Evolutionary conservation across 1,140 invertebrate species (phyloP).

Genomic region (Mya arenaria): DNA sequence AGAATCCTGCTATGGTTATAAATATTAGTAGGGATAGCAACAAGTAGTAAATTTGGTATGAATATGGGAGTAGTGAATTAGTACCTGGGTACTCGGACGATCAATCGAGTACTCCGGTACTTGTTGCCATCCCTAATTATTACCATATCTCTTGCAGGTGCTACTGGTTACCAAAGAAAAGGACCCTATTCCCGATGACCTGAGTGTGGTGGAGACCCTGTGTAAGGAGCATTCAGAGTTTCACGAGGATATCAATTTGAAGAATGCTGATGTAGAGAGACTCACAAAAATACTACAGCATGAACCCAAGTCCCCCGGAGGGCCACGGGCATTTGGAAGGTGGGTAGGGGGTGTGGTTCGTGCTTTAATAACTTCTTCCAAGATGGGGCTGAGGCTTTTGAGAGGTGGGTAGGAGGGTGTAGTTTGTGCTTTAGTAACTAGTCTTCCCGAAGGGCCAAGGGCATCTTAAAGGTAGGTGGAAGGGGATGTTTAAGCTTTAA

Average conservation of each 20-base stretch:
- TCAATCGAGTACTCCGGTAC: too few relatives aligned
- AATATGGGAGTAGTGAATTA: too few relatives aligned
- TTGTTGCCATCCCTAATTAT: too few relatives aligned
- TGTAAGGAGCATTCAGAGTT: slow-evolving; percentile 80
- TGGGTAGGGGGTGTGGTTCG: slow-evolving; percentile 40
- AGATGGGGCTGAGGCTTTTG: neutral
- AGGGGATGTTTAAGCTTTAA: too few relatives aligned
- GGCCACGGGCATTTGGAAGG: slow-evolving; percentile 69
- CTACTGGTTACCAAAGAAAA: slow-evolving; percentile 92
- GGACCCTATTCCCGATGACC: slow-evolving; percentile 90
- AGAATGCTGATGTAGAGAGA: slow-evolving; percentile 78
- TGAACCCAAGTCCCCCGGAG: slow-evolving; percentile 70
- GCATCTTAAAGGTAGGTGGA: too few relatives aligned
- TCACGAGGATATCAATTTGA: slow-evolving; percentile 78
- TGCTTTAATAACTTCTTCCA: too few relatives aligned
- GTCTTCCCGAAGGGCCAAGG: too few relatives aligned
- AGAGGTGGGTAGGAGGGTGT: neutral
- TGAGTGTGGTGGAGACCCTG: slow-evolving; percentile 78
- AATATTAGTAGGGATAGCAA: too few relatives aligned
- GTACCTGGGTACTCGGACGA: too few relatives aligned
- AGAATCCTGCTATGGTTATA: too few relatives aligned
- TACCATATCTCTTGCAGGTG: slow-evolving; percentile 80
- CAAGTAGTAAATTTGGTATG: too few relatives aligned
- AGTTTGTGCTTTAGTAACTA: neutral
- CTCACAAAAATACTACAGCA: slow-evolving; percentile 74